These are phyloP conservation scores for Takifugu flavidus DNA, from an alignment of 2,113 vertebrate species.

Conservation along the genomic window DNA sequence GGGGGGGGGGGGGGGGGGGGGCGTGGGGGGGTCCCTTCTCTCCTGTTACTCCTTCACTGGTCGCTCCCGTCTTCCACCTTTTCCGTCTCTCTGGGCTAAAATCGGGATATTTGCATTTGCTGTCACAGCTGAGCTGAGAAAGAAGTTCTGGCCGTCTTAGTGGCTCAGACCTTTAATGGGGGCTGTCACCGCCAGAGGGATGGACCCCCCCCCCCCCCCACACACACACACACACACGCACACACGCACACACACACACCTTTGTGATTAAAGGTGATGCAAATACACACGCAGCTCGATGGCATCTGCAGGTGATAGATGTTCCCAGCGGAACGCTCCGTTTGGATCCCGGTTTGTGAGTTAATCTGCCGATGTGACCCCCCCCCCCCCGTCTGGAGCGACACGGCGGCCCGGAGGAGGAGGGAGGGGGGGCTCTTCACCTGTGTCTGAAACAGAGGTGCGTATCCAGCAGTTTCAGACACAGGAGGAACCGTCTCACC, in stretches of 20 bases:
- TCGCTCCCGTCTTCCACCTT: conserved; percentile 40
- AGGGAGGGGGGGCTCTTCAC: too few relatives aligned
- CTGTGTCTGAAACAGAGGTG: too few relatives aligned
- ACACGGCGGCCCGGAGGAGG: conserved; percentile 9
- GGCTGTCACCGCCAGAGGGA: conserved; percentile 70
- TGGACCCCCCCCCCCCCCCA: conserved; percentile 30
- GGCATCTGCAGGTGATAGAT: conserved; percentile 62
- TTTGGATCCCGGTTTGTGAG: conserved; percentile 56
- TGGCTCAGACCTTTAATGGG: conserved; percentile 64
- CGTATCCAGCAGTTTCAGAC: too few relatives aligned
- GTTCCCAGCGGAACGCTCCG: conserved; percentile 30
- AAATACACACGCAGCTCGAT: conserved; percentile 67
- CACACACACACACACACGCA: not conserved
- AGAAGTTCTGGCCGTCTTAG: conserved; percentile 64
- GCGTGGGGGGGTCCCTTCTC: not conserved
- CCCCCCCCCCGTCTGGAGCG: conserved; percentile 37
- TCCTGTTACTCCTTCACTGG: conserved; percentile 27
- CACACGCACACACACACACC: not conserved
- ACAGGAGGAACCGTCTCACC: too few relatives aligned
- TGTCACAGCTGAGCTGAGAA: conserved; percentile 73
- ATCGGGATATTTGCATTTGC: conserved; percentile 68
- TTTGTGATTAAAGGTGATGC: conserved; percentile 39
- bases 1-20: conserved; percentile 21
- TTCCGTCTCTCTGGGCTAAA: conserved; percentile 56
- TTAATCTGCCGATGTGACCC: conserved; percentile 66